Percentiles rank a stretch among this genome's conserved stretches.
These are phyloP conservation scores for Leptodirus hochenwartii DNA, from an alignment of 2,888 invertebrate genomes.

Conservation along the genomic window DNA sequence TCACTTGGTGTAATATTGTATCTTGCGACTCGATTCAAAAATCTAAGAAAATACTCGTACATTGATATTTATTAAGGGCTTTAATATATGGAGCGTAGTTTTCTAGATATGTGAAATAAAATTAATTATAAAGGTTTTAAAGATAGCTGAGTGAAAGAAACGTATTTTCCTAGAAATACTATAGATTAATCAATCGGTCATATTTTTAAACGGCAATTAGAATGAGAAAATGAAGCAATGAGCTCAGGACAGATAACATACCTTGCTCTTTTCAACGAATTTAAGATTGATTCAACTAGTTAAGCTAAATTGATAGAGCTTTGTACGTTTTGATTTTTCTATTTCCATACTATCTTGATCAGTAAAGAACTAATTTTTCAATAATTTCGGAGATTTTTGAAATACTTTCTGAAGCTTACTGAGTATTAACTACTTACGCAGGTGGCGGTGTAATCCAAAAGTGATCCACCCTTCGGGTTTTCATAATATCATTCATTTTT, in stretches of 20 bases:
- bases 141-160: constrained; percentile 3
- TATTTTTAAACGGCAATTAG: constrained; percentile 4
- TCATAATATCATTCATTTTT: constrained; percentile 46
- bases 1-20: constrained; percentile 9
- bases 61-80: background rate
- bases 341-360: no score
- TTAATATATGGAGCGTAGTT: constrained; percentile 1
- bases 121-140: background rate
- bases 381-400: constrained; percentile 6
- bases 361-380: background rate
- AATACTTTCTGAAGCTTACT: constrained; percentile 1
- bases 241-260: constrained; percentile 4
- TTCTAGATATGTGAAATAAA: background rate
- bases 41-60: constrained; percentile 12
- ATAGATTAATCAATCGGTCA: constrained; percentile 5
- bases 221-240: constrained; percentile 10
- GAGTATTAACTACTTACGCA: constrained; percentile 26
- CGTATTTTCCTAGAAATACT: constrained; percentile 3
- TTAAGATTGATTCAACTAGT: constrained; percentile 5
- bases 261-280: constrained; percentile 8
- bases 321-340: background rate
- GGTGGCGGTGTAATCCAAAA: constrained; percentile 45
- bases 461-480: constrained; percentile 45
- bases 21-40: constrained; percentile 15
- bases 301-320: background rate